Conservation (phyloP, 2,888 invertebrate species). For the Lobophora halterata region DNA sequence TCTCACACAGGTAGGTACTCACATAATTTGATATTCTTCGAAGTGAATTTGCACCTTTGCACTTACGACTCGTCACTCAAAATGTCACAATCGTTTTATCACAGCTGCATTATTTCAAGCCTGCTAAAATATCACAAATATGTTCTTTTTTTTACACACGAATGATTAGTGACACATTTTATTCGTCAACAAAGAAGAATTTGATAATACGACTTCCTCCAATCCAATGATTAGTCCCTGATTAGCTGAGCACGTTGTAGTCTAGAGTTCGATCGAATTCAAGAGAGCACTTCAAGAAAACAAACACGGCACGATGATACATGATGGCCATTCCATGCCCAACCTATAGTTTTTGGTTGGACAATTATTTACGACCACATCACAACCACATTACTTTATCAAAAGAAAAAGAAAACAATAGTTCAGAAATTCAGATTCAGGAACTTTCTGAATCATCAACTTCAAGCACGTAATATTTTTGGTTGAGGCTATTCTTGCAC, state of each 20-base stretch:
- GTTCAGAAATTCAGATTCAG: too few species aligned
- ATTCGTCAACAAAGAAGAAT: slow-evolving; percentile 47
- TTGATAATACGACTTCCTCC: slow-evolving; percentile 30
- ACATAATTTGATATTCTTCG: slow-evolving; percentile 29
- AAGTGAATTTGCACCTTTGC: slow-evolving; percentile 37
- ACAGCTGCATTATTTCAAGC: slow-evolving; percentile 41
- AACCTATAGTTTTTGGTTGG: too few species aligned
- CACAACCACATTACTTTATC: too few species aligned
- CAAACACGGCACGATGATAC: too few species aligned
- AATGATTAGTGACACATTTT: slow-evolving; percentile 39
- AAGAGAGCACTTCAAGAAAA: slow-evolving; percentile 5
- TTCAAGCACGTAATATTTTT: too few species aligned
- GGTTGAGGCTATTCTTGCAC: too few species aligned
- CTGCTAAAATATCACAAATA: slow-evolving; percentile 25
- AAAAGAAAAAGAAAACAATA: too few species aligned
- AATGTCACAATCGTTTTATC: slow-evolving; percentile 40
- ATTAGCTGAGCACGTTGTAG: slow-evolving; percentile 40
- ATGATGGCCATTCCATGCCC: too few species aligned
- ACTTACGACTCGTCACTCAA: slow-evolving; percentile 27
- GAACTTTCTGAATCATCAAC: too few species aligned
- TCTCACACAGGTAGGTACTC: slow-evolving; percentile 22
- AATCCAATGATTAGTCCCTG: slow-evolving; percentile 41
- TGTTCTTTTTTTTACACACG: slow-evolving; percentile 36
- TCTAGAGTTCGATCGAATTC: slow-evolving; percentile 21
- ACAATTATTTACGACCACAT: too few species aligned